Evolutionary conservation across 1,140 invertebrate species (phyloP), one percentile per base, ranked within the genome.

Genomic region (Drosophila lini): DNA sequence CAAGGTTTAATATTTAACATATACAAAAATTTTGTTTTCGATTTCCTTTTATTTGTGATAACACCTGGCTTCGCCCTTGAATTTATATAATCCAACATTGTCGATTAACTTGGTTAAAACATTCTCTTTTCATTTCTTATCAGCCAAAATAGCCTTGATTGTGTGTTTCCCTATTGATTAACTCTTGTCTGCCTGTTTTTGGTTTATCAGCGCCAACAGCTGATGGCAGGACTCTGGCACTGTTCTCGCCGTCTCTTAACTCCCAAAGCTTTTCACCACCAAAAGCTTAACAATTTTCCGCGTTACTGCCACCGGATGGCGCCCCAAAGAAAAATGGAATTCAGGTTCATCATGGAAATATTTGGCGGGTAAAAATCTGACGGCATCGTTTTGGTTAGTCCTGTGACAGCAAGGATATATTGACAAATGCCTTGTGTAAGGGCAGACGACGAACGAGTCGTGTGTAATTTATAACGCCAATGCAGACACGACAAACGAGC

Each of bases 391-490:
- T 78, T 56, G 40, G 47, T 67, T 63, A 53, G 45, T 19, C 34
- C 47, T 50, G 52, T 55, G 60, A 31, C 40, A 40, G 19, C 57
- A 63, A 61, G 42, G 40, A 64, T 58, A 45, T 76, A 89, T 88
- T 89, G 84, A 88, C 77, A 88, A 86, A 86, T 80, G 83, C 56
- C 44, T 58, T 47, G 48, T 57, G 84, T 69, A 74, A 78, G 65
- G 62, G 57, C 71, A 74, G 62, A 77, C 64, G 73, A 80, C 61
- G 73, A 80, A 77, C 53, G 73, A 68, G 77, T 78, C 67, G 60
- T 62, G 65, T 53, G 83, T 86, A 80, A 86, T 86, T 86, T 86
- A 86, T 88, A 88, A 82, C 57, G 68, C 80, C 80, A 69, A 77
- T 62, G 70, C 75, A 86, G 75, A 88, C 82, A 84, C 78, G 78